Conservation (phyloP, 2,113 vertebrate genomes). For the Chionomys nivalis region DNA sequence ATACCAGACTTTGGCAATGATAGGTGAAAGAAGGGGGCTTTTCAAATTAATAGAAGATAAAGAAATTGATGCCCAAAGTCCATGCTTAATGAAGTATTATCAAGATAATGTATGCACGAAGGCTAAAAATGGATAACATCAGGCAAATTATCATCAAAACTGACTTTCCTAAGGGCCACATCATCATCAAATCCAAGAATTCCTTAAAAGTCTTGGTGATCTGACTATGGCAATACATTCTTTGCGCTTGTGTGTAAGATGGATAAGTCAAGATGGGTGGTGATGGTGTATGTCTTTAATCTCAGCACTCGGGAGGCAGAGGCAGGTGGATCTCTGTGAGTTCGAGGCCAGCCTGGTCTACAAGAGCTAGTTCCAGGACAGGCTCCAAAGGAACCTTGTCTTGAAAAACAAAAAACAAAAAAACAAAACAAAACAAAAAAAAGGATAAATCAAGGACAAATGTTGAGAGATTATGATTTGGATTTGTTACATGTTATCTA, state of each 20-base stretch:
- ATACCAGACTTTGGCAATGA: background rate
- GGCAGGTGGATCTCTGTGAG: too few relatives aligned
- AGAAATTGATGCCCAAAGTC: background rate
- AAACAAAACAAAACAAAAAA: too few relatives aligned
- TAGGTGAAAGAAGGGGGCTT: background rate
- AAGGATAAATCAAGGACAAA: background rate
- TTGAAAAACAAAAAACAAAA: too few relatives aligned
- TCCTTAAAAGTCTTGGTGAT: background rate
- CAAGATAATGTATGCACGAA: background rate
- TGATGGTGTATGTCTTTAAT: too few relatives aligned
- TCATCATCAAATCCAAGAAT: background rate
- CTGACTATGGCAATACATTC: background rate
- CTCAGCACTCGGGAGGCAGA: too few relatives aligned
- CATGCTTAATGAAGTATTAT: background rate
- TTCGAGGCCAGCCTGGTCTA: too few relatives aligned
- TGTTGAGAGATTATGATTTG: background rate
- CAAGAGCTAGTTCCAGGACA: too few relatives aligned
- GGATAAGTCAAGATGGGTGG: background rate
- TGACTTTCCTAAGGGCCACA: background rate
- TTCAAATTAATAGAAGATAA: background rate
- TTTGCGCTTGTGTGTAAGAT: background rate
- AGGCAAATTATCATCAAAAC: background rate
- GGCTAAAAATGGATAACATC: background rate
- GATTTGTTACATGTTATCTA: background rate
- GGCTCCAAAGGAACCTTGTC: too few relatives aligned